phyloP scores from a whole-genome alignment of 2,113 vertebrate genomes.

The Anser brachyrhynchus region DNA sequence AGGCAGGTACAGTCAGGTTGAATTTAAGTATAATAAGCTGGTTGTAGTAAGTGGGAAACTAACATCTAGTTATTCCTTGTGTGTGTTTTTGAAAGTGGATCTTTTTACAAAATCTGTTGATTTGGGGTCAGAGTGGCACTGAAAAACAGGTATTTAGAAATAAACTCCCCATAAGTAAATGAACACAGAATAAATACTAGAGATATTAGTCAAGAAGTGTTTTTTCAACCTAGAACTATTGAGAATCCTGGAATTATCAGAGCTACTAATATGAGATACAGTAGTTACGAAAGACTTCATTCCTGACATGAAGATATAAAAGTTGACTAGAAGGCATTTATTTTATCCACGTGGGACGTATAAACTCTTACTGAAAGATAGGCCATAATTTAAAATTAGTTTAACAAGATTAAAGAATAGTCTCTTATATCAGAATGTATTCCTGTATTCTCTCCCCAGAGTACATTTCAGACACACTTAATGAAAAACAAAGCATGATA shows the following conservation, averaged over 20 bases:
- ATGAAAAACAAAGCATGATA: not conserved
- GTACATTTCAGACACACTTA: not conserved
- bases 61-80: rapidly evolving
- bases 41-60: not conserved
- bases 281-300: not conserved
- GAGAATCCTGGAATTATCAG: not conserved
- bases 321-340: not conserved
- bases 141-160: not conserved
- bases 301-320: not conserved
- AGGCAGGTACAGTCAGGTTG: not conserved
- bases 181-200: not conserved
- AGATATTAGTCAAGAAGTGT: not conserved
- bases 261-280: not conserved
- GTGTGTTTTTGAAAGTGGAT: not conserved
- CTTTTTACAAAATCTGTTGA: not conserved
- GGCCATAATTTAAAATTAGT: not conserved
- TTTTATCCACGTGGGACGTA: not conserved
- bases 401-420: not conserved
- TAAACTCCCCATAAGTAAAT: not conserved
- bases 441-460: not conserved
- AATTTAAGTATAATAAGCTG: not conserved
- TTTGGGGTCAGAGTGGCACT: not conserved
- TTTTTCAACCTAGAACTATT: not conserved
- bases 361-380: not conserved
- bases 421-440: not conserved